Percentiles rank a stretch among this genome's conserved stretches.
These are phyloP conservation scores for Miniopterus natalensis DNA, from an alignment of 2,113 vertebrate genomes.

Conservation along the genomic window DNA sequence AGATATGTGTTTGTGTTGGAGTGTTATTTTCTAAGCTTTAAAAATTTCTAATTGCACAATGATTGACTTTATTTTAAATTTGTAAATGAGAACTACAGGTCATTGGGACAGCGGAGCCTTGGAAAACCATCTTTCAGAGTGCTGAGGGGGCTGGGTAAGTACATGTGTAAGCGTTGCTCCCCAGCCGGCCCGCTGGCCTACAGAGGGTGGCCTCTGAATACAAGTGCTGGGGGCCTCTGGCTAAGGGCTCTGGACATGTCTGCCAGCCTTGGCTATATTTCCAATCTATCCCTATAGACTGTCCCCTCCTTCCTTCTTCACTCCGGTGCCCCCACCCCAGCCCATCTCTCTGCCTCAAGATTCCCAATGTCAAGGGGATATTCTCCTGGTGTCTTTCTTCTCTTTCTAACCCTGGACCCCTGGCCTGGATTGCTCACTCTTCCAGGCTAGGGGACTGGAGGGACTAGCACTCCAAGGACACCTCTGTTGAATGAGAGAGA, in stretches of 20 bases:
- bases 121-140: background rate
- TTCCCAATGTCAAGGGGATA: background rate
- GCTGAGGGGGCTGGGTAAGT: background rate
- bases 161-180: background rate
- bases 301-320: background rate
- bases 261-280: background rate
- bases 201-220: background rate
- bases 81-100: background rate
- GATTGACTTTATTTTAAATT: slow-evolving; percentile 49
- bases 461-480: background rate
- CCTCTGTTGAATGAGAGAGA: background rate
- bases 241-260: background rate
- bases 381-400: background rate
- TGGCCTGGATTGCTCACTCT: background rate
- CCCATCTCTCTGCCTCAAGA: background rate
- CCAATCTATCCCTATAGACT: too few relatives aligned
- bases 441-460: background rate
- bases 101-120: background rate
- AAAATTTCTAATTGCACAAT: slow-evolving; percentile 4
- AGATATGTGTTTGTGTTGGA: slow-evolving; percentile 3
- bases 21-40: slow-evolving; percentile 4
- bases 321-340: background rate
- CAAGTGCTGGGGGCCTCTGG: background rate
- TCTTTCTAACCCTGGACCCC: background rate
- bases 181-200: background rate